These are phyloP conservation scores for Burhinus bistriatus DNA, from an alignment of 2,113 vertebrate species.

Conservation along the genomic window DNA sequence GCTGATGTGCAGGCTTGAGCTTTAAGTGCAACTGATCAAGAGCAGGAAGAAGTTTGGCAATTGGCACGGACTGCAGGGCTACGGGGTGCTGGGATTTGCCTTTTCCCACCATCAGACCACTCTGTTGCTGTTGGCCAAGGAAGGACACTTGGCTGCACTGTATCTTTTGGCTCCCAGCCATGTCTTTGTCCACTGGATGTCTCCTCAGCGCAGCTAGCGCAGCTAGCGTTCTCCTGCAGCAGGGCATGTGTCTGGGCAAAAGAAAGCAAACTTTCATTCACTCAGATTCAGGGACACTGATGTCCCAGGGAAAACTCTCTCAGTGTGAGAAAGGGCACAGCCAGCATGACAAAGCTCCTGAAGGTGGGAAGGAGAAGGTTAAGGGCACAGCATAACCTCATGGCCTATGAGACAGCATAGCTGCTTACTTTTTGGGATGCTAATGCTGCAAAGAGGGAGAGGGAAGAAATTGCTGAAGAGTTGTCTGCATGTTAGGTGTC, in stretches of 20 bases:
- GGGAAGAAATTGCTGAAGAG: background rate
- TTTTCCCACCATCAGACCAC: background rate
- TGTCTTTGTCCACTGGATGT: background rate
- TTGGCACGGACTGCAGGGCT: background rate
- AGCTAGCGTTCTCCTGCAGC: background rate
- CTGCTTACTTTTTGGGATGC: background rate
- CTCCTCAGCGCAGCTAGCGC: background rate
- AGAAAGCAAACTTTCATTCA: background rate
- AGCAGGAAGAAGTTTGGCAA: background rate
- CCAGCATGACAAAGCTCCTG: background rate
- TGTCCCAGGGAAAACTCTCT: background rate
- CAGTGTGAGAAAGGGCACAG: background rate
- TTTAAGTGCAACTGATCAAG: background rate
- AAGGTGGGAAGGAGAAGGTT: background rate
- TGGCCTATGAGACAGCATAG: background rate
- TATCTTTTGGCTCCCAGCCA: background rate
- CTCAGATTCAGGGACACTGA: background rate
- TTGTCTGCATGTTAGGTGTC: background rate
- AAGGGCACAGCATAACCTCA: background rate
- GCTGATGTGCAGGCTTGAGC: background rate
- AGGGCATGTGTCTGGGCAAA: background rate
- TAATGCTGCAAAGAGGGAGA: background rate
- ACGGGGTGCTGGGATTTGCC: rapidly evolving
- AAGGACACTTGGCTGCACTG: background rate
- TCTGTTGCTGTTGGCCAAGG: background rate